A percentile compares a stretch with the other conserved stretches of the same genome.
These are phyloP conservation scores for Drosophila pandora DNA, from an alignment of 1,140 invertebrate species.

Conservation along the genomic window DNA sequence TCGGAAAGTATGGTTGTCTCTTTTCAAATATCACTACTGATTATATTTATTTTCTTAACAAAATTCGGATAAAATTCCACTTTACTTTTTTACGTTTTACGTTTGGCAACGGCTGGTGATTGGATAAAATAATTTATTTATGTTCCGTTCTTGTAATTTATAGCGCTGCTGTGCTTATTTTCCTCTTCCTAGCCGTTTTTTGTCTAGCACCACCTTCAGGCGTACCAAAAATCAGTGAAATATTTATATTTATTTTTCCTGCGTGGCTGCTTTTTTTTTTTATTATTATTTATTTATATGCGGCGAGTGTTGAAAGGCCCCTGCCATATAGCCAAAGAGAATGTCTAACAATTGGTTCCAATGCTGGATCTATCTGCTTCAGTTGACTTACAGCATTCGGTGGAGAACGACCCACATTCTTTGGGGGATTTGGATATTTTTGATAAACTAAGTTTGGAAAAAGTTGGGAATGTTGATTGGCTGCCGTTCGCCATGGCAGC, in stretches of 20 bases:
- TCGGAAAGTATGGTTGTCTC: conserved; percentile 38
- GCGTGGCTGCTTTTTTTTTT: conserved; percentile 56
- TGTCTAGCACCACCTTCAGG: conserved; percentile 28
- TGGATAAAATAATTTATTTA: conserved; percentile 40
- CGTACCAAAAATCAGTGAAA: conserved; percentile 50
- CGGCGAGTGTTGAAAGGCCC: conserved; percentile 71
- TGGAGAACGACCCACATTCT: conserved; percentile 51
- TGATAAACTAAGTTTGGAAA: conserved; percentile 11
- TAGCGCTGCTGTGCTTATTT: conserved; percentile 47
- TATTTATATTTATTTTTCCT: conserved; percentile 76
- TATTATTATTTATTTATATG: conserved; percentile 78
- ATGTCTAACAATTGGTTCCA: conserved; percentile 56
- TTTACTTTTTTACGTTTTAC: conserved; percentile 14
- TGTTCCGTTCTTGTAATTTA: conserved; percentile 63
- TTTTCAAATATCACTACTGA: conserved; percentile 10
- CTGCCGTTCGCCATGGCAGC: conserved; percentile 67
- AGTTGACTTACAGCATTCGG: conserved; percentile 81
- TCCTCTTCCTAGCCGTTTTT: conserved; percentile 30
- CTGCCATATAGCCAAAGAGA: conserved; percentile 41
- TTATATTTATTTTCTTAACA: conserved; percentile 32
- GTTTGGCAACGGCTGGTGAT: conserved; percentile 36
- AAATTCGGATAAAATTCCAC: conserved; percentile 11
- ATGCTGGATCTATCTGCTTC: conserved; percentile 62
- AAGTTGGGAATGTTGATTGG: conserved; percentile 58
- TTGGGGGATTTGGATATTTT: conserved; percentile 12